Evolutionary conservation across 2,113 vertebrate species (phyloP), one percentile per base, ranked within the genome.

Genomic region (Thryonomys swinderianus): DNA sequence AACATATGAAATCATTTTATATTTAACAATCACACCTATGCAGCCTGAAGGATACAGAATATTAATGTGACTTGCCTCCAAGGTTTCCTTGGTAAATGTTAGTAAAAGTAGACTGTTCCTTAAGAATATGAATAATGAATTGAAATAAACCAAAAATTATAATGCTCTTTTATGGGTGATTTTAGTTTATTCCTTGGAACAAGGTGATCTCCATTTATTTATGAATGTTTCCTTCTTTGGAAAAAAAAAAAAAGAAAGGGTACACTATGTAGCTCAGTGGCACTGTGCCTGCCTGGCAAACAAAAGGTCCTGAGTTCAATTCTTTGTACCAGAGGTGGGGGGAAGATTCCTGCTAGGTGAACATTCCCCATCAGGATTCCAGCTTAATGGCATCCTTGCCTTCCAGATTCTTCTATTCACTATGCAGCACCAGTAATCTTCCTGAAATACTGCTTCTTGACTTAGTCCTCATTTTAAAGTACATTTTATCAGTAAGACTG

Each of bases 71-170:
- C 18, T 27, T 64, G 13, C 37, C 16, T 92, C 55, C 23, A 57
- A 42, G 53, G 8, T 73, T 95, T 62, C 64, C 61, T 73, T 64
- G 71, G n/a, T 80, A 81, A 81, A 88, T 61, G 7, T 78, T 73
- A 53, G 16, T 91, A 84, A 88, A 32, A 82, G 61, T 8, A 80
- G 45, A 45, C 21, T 85, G 10, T 62, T 78, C 13, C 42, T 86
- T 55, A 16, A 62, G 48, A 3, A 32, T 71, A 20, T 69, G 32
- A 90, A 62, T 40, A 88, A 88, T 45, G 48, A 73, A 92, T 55
- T 79, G 20, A 80, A 92, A 32, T 73, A 91, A 96, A 96, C 14
- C 45, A 73, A 87, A 2, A 69, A 16, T n/a, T 55, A 69, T 34
- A 92, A 27, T 25, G 13, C n/a, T 27, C 32, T 66, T 67, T 30